A percentile compares a stretch with the other conserved stretches of the same genome.
phyloP scores from a whole-genome alignment of 2,888 invertebrate species.

The Allacma fusca region DNA sequence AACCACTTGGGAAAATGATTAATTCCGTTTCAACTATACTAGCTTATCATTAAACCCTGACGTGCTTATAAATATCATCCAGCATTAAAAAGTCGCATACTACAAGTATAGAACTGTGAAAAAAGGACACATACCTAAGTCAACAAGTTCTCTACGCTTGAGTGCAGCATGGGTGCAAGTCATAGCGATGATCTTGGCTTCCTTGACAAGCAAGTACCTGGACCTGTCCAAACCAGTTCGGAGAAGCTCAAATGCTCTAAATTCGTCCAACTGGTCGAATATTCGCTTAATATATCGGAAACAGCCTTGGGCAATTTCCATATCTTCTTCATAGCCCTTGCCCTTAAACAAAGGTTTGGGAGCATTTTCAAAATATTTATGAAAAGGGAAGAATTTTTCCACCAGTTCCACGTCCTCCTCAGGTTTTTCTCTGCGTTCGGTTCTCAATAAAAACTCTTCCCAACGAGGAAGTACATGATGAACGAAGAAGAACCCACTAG shows the following conservation, averaged over 20 bases:
- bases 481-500: slow-evolving; percentile 96
- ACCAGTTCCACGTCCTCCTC: too few relatives aligned
- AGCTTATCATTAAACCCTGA: too few relatives aligned
- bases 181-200: slow-evolving; percentile 99
- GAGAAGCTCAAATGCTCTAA: slow-evolving; percentile 91
- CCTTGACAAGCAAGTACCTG: slow-evolving; percentile 95
- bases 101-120: too few relatives aligned
- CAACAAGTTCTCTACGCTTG: slow-evolving; percentile 93
- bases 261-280: slow-evolving; percentile 96
- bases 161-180: slow-evolving; percentile 99
- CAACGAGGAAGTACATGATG: slow-evolving; percentile 92
- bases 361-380: slow-evolving; percentile 90
- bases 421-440: slow-evolving; percentile 64
- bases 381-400: slow-evolving; percentile 88
- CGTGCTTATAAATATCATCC: too few relatives aligned
- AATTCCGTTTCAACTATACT: neutral
- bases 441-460: slow-evolving; percentile 81
- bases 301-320: slow-evolving; percentile 90
- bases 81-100: too few relatives aligned
- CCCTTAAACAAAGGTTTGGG: slow-evolving; percentile 91
- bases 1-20: too few relatives aligned
- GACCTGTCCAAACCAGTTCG: slow-evolving; percentile 94
- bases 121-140: slow-evolving; percentile 81
- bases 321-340: slow-evolving; percentile 78
- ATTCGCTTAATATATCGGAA: slow-evolving; percentile 94